Conservation (phyloP, 2,797 vertebrate species). For the Pelochelys cantorii region DNA sequence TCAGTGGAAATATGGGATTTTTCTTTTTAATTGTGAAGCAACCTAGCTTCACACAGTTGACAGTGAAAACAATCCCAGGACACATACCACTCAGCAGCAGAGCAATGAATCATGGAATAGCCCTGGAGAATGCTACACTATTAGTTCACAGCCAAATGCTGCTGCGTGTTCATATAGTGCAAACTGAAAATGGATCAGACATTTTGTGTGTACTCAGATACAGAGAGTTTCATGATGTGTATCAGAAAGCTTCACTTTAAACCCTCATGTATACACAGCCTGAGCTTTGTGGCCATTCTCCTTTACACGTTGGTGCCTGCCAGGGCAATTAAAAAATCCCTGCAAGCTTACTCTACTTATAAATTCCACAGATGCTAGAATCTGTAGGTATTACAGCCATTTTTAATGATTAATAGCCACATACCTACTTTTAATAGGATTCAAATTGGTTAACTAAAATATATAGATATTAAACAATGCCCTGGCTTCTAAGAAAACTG, state of each 20-base stretch:
- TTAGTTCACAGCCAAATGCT: not conserved
- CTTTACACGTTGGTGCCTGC: not conserved
- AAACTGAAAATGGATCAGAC: not conserved
- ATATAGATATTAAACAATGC: rapidly evolving
- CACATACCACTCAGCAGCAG: not conserved
- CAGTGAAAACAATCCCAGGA: not conserved
- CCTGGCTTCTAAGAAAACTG: not conserved
- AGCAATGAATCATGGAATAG: not conserved
- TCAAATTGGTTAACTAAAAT: not conserved
- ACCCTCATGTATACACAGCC: not conserved
- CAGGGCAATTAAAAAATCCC: not conserved
- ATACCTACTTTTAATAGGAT: not conserved
- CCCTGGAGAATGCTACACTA: not conserved
- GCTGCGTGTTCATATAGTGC: not conserved
- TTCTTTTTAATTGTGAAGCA: not conserved
- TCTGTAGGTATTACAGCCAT: not conserved
- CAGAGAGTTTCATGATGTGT: not conserved
- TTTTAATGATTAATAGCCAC: too few species aligned
- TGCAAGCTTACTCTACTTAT: not conserved
- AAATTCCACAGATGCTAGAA: not conserved
- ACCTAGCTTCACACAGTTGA: not conserved
- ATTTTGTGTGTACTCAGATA: not conserved
- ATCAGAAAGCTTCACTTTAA: not conserved
- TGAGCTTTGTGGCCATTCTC: not conserved
- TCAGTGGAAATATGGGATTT: not conserved